Evolutionary conservation across 2,113 vertebrate genomes (phyloP), one percentile per base, ranked within the genome.

Genomic region (Notothenia coriiceps): DNA sequence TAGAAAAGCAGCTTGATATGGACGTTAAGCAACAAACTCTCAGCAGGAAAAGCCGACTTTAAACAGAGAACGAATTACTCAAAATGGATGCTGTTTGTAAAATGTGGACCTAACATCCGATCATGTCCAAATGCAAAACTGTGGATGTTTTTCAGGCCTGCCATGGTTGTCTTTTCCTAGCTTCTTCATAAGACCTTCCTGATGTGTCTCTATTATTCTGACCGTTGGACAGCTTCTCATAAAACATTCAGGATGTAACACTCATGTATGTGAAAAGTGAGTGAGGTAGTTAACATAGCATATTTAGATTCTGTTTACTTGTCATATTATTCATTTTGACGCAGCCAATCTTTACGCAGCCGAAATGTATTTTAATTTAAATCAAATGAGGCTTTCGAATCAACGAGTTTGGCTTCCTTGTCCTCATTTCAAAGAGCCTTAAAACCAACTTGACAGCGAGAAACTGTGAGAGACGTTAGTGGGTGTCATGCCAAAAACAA

Each of bases 391-490:
- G 33, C 59, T 15, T 40, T 49, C 25, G 33, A n/a, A n/a, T 51
- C 13, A 40, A 67, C 13, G 14, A 33, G 5, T 67, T 52, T 12
- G 9, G 8, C 7, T 54, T 1, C 35, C 12, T 43, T 17, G 15
- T 6, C 33, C n/a, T 6, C 13, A 56, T 46, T 25, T 29, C 54
- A 71, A n/a, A 35, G 10, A 33, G 13, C 35, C 44, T n/a, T 5
- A 54, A 18, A 43, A 18, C 51, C 22, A 11, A 67, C 18, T 5
- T 70, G n/a, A 49, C 22, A 72, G 10, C 15, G 14, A 35, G 14
- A 60, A 22, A 68, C 59, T 29, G 5, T 52, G 62, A 80, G 51
- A 65, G 25, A 55, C n/a, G 40, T 59, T 51, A 33, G 69, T 67
- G 51, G 74, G 74, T 8, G 17, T 54, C 12, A 44, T 52, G 33